These are phyloP conservation scores for Spicauda simplicius DNA, from an alignment of 2,888 invertebrate genomes.

Conservation along the genomic window DNA sequence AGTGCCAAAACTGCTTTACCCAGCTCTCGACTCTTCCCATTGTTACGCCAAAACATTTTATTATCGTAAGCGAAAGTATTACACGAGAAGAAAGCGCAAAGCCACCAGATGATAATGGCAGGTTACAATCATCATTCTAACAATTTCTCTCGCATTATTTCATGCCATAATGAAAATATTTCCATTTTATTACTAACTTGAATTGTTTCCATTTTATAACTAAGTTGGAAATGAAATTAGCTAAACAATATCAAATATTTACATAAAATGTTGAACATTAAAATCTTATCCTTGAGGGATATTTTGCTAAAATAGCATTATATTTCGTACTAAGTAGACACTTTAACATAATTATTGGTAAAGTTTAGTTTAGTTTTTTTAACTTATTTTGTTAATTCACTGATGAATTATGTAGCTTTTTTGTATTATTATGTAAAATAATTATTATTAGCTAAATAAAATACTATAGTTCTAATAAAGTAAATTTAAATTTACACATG, in stretches of 20 bases:
- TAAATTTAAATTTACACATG: no score
- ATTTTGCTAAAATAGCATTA: not conserved
- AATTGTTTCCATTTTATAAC: conserved; percentile 11
- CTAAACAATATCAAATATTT: not conserved
- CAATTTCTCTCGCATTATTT: conserved; percentile 38
- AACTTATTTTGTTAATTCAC: no score
- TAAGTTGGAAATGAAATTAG: not conserved
- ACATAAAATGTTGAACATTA: not conserved
- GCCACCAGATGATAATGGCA: conserved; percentile 51
- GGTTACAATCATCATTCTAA: conserved; percentile 56
- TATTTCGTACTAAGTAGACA: not conserved
- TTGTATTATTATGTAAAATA: no score
- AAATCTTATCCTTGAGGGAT: no score
- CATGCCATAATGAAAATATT: conserved; percentile 22
- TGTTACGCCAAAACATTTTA: conserved; percentile 45
- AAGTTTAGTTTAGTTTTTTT: no score
- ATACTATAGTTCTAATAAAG: no score
- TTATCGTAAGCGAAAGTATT: conserved; percentile 51
- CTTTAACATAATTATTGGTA: no score
- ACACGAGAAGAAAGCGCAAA: conserved; percentile 67
- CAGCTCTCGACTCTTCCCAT: conserved; percentile 39
- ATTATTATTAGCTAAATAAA: no score
- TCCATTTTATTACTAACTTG: conserved; percentile 7
- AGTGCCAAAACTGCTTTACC: conserved; percentile 36
- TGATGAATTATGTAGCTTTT: no score